phyloP scores from a whole-genome alignment of 1,140 invertebrate genomes.

The Drosophila trapezifrons region DNA sequence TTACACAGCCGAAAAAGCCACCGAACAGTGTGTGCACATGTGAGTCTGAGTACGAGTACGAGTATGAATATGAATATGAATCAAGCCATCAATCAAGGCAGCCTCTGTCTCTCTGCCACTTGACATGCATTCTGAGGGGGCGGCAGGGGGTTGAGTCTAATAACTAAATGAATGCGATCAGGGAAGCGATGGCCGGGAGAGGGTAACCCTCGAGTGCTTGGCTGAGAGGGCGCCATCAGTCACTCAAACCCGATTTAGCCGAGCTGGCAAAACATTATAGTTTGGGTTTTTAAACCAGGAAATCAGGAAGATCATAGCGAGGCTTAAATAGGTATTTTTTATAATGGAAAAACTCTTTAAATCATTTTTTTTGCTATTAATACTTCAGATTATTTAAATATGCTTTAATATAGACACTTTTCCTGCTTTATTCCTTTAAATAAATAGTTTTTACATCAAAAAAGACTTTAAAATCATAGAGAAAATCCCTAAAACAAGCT shows the following conservation, averaged over 20 bases:
- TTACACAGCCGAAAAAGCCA: constrained; percentile 51
- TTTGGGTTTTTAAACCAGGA: not conserved
- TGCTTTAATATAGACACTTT: too few relatives aligned
- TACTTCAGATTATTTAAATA: too few relatives aligned
- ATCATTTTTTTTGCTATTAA: too few relatives aligned
- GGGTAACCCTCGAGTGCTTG: not conserved
- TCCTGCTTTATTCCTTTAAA: too few relatives aligned
- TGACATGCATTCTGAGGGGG: constrained; percentile 62
- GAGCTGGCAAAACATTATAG: not conserved
- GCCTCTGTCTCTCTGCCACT: constrained; percentile 57
- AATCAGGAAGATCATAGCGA: too few relatives aligned
- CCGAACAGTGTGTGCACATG: constrained; percentile 48
- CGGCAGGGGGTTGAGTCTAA: constrained; percentile 15
- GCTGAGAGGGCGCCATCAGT: constrained; percentile 1
- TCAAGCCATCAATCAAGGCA: constrained; percentile 69
- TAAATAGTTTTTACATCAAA: too few relatives aligned
- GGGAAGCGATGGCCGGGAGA: constrained; percentile 4
- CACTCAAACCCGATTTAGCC: constrained; percentile 10
- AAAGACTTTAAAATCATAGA: too few relatives aligned
- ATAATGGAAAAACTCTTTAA: too few relatives aligned
- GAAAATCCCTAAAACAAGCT: too few relatives aligned
- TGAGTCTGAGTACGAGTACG: constrained; percentile 51
- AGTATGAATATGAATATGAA: constrained; percentile 55
- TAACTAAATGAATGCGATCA: constrained; percentile 33
- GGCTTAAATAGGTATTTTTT: too few relatives aligned